Evolutionary conservation across 2,797 vertebrate species (phyloP).

Genomic region (Syngnathus rostellatus): DNA sequence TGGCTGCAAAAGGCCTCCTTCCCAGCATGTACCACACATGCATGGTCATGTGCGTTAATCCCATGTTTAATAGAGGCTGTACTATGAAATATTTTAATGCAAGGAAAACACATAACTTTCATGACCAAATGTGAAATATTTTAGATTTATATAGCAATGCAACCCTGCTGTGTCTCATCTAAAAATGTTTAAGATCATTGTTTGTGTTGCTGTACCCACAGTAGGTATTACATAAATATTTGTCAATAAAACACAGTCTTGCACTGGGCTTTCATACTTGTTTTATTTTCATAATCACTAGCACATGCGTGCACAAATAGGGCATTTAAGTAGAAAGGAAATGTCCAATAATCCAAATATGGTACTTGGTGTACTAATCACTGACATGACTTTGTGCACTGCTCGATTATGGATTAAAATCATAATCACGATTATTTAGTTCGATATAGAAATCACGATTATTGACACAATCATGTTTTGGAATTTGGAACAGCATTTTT

Average conservation of each 20-base stretch:
- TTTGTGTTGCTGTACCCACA: not conserved
- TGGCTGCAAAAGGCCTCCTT: not conserved
- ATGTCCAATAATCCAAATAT: no score
- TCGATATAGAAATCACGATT: no score
- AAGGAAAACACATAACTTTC: conserved; percentile 3
- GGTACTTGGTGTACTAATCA: no score
- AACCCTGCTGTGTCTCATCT: not conserved
- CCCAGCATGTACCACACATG: conserved; percentile 1
- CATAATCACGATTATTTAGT: no score
- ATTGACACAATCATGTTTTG: no score
- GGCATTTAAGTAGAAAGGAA: no score
- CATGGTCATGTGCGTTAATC: not conserved
- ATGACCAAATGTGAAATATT: not conserved
- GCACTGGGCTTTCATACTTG: not conserved
- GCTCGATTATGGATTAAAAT: no score
- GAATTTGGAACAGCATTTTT: no score
- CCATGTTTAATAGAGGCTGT: not conserved
- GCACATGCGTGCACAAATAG: not conserved
- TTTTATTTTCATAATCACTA: conserved; percentile 1
- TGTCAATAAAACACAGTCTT: conserved; percentile 6
- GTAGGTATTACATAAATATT: not conserved
- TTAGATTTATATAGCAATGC: not conserved
- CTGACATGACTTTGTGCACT: no score
- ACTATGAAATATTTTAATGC: not conserved
- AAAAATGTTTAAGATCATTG: not conserved